Percentiles rank a stretch among this genome's conserved stretches.
These are phyloP conservation scores for Brachyhypopomus occidentalis DNA, from an alignment of 2,113 vertebrate genomes.

Conservation along the genomic window DNA sequence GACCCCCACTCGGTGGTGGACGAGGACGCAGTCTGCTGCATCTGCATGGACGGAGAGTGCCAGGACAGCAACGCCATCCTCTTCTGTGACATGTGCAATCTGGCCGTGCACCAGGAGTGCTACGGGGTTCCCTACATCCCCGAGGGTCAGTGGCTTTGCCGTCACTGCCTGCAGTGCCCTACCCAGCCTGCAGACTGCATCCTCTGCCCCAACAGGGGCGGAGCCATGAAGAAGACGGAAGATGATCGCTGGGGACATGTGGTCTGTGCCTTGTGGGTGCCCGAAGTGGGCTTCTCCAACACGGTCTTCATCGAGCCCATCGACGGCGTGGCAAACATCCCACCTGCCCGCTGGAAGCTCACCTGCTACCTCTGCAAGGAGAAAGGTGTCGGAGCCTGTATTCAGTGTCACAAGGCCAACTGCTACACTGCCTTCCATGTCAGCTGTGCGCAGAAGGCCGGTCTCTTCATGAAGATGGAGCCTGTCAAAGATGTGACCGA, in stretches of 20 bases:
- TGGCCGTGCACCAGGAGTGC: conserved; percentile 98
- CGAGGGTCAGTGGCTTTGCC: conserved; percentile 96
- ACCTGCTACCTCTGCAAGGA: conserved; percentile 99
- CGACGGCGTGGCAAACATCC: conserved; percentile 92
- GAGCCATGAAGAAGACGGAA: conserved; percentile 95
- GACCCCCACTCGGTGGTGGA: conserved; percentile 87
- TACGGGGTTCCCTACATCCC: conserved; percentile 99
- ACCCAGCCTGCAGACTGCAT: conserved; percentile 86
- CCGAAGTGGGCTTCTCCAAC: conserved; percentile 97
- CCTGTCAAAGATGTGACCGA: conserved; percentile 83
- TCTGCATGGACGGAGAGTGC: conserved; percentile 95
- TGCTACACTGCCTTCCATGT: conserved; percentile 98
- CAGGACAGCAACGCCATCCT: conserved; percentile 96
- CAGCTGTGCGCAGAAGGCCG: conserved; percentile 92
- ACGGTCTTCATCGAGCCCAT: conserved; percentile 97
- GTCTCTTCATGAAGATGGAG: conserved; percentile 98
- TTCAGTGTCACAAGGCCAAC: conserved; percentile 98
- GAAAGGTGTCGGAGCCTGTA: conserved; percentile 94
- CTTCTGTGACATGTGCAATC: conserved; percentile 95
- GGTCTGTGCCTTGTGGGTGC: conserved; percentile 97
- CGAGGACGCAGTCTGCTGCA: conserved; percentile 94
- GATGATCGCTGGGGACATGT: conserved; percentile 97
- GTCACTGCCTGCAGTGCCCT: conserved; percentile 91
- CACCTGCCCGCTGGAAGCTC: conserved; percentile 95
- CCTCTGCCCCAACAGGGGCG: conserved; percentile 94